phyloP scores from a whole-genome alignment of 2,113 vertebrate species.

The Vulpes ferrilata region DNA sequence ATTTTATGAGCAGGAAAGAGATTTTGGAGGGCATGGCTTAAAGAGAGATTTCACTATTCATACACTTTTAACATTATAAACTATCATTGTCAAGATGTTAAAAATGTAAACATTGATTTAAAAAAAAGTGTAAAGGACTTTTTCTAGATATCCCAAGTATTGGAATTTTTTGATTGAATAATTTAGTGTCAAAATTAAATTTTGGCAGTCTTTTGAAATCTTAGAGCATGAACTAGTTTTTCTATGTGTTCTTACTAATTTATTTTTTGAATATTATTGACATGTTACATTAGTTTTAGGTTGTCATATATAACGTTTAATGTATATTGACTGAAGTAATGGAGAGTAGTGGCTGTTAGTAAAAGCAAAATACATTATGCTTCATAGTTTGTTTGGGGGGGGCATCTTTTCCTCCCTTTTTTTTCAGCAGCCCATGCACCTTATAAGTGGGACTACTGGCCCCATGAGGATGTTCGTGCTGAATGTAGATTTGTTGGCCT shows the following conservation, averaged over 20 bases:
- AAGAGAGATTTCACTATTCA: background rate
- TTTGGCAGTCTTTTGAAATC: slow-evolving; percentile 14
- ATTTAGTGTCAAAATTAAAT: slow-evolving; percentile 52
- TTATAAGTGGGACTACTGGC: slow-evolving; percentile 99
- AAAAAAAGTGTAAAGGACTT: background rate
- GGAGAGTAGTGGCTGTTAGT: background rate
- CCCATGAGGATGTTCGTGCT: slow-evolving; percentile 97
- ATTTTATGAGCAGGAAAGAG: background rate
- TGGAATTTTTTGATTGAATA: background rate
- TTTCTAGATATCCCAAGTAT: slow-evolving; percentile 16
- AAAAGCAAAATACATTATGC: background rate
- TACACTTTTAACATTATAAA: background rate
- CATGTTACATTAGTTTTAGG: background rate
- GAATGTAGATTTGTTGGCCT: slow-evolving; percentile 98
- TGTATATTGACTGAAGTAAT: background rate
- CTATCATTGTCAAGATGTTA: background rate
- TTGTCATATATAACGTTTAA: background rate
- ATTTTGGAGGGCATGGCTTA: background rate
- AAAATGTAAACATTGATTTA: background rate
- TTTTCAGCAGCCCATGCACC: slow-evolving; percentile 95
- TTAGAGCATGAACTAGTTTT: slow-evolving; percentile 29
- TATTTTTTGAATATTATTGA: background rate
- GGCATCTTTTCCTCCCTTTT: background rate
- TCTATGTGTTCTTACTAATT: slow-evolving; percentile 24
- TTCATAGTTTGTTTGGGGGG: slow-evolving; percentile 64